Conservation (phyloP, 1,140 invertebrate genomes). For the Halotydeus destructor region DNA sequence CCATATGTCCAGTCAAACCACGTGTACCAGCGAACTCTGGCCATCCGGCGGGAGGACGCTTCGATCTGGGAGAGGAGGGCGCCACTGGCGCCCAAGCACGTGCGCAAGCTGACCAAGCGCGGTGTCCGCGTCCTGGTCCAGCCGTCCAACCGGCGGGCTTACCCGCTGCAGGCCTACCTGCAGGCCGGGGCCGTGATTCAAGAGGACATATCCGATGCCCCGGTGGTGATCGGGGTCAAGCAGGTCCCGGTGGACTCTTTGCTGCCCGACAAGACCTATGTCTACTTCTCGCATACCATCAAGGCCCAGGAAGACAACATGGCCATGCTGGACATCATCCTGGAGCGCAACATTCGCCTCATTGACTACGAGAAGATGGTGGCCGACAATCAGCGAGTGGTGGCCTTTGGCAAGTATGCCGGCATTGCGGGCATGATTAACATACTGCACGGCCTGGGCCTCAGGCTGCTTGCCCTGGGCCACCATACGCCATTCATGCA, state of each 20-base stretch:
- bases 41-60: conserved; percentile 59
- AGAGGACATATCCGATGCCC: conserved; percentile 89
- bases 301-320: conserved; percentile 98
- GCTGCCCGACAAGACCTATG: conserved; percentile 88
- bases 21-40: too few species aligned
- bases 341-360: conserved; percentile 39
- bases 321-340: conserved; percentile 80
- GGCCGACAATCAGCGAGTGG: conserved; percentile 62
- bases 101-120: conserved; percentile 55
- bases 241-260: conserved; percentile 84
- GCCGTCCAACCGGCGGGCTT: conserved; percentile 87
- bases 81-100: conserved; percentile 75
- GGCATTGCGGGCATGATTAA: conserved; percentile 97
- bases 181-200: conserved; percentile 71
- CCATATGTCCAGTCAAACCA: too few species aligned
- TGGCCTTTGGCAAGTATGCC: conserved; percentile 97
- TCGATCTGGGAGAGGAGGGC: conserved; percentile 95
- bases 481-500: conserved; percentile 99
- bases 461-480: conserved; percentile 77
- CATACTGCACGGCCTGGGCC: conserved; percentile 84
- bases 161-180: conserved; percentile 81
- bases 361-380: conserved; percentile 95
- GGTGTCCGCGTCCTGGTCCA: conserved; percentile 92
- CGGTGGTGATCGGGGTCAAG: conserved; percentile 91
- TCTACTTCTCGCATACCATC: conserved; percentile 97